Evolutionary conservation across 2,797 vertebrate genomes (phyloP), one percentile per base, ranked within the genome.

Genomic region (Poeciliopsis paucimaculata): DNA sequence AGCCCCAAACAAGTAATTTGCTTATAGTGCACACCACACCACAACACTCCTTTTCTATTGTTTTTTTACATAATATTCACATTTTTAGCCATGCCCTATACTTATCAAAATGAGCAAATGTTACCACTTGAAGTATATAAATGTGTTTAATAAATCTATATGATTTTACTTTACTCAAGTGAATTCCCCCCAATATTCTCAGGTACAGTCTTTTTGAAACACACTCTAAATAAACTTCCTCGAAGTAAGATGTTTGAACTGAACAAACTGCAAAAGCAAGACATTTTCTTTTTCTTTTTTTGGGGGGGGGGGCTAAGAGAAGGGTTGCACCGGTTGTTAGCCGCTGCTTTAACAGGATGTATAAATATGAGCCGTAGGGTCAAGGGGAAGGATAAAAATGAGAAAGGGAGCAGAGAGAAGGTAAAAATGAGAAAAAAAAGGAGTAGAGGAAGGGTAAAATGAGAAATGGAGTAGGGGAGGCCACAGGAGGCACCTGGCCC

Each of bases 401-500:
- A 94, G 92, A 90, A 92, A 92, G 89, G 89, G 88, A 94, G 88
- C 87, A 92, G 87, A 81, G 77, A 89, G 87, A 93, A 92, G 92
- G 92, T 91, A 94, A 93, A 94, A 95, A 93, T 95, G 91, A 95
- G 89, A 95, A 55, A 94, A 86, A 78, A 94, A 87, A 88, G 93
- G 91, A 92, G 89, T 90, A 87, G 89, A 89, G 91, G 91, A 92
- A 92, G 92, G 93, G 94, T 93, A 94, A 94, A 96, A 94, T 95
- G 94, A 96, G 92, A 95, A 95, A 94, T 92, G 88, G 95, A 95
- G 93, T 94, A 94, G 92, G 94, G 92, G 92, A 95, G 92, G 94
- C 95, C 95, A 96, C 92, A 93, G 91, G 95, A 95, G 94, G 94
- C 94, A 94, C 90, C 93, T 96, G 95, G 93, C 95, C 94, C 94